Evolutionary conservation across 1,140 invertebrate species (phyloP).

Genomic region (Drosophila subpulchrella): DNA sequence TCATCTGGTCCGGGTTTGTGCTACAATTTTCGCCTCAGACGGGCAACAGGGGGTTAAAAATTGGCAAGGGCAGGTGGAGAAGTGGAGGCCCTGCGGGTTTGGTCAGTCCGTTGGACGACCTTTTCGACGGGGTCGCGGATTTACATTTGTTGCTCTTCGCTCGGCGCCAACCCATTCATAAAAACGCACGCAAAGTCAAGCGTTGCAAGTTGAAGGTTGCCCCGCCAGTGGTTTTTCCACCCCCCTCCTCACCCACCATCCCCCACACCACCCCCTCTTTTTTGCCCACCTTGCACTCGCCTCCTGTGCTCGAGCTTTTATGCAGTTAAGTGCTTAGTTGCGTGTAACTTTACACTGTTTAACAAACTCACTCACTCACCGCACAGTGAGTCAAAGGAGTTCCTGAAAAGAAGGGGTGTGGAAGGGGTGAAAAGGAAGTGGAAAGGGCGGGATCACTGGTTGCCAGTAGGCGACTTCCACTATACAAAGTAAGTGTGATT

Average conservation of each 20-base stretch:
- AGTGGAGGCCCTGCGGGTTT: constrained; percentile 30
- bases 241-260: not conserved
- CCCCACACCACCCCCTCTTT: not conserved
- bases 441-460: constrained; percentile 3
- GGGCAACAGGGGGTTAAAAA: not conserved
- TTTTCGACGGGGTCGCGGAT: constrained; percentile 71
- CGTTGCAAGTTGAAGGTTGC: constrained; percentile 73
- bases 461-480: constrained; percentile 10
- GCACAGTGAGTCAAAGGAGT: constrained; percentile 43
- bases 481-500: constrained; percentile 42
- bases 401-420: constrained; percentile 14
- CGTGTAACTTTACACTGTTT: constrained; percentile 81
- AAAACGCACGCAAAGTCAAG: constrained; percentile 70
- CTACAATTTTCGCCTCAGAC: constrained; percentile 68
- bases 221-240: constrained; percentile 53
- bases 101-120: constrained; percentile 42
- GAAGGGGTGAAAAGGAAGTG: not conserved
- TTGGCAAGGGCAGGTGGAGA: not conserved
- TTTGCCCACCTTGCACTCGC: not conserved
- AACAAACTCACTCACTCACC: constrained; percentile 67
- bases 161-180: constrained; percentile 67
- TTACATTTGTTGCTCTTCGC: constrained; percentile 70
- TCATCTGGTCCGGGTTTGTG: constrained; percentile 34
- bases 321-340: constrained; percentile 82
- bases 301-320: constrained; percentile 55